Evolutionary conservation across 2,888 invertebrate species (phyloP).

Genomic region (Ommatoiulus sabulosus): DNA sequence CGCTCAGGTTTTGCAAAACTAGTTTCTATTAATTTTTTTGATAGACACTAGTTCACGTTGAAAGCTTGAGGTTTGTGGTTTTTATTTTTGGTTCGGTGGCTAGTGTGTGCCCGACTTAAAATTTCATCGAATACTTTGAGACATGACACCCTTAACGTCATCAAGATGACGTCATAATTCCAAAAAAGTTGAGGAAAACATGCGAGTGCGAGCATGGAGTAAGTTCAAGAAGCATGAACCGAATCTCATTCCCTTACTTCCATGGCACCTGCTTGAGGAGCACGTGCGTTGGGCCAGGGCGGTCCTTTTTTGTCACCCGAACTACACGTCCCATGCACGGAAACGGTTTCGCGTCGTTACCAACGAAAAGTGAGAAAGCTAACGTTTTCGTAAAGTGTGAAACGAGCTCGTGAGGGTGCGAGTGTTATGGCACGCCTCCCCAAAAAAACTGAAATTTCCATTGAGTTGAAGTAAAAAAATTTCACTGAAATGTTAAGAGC

Average conservation of each 20-base stretch:
- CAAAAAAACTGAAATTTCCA: background rate
- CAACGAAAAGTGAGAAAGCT: slow-evolving; percentile 34
- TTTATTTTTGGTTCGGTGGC: no score
- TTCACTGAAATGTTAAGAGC: background rate
- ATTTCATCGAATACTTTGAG: no score
- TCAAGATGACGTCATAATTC: no score
- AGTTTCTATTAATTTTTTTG: no score
- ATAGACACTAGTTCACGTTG: no score
- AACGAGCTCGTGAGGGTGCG: background rate
- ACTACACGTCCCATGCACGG: slow-evolving; percentile 38
- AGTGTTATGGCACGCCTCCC: background rate
- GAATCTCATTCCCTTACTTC: background rate
- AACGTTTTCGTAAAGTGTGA: slow-evolving; percentile 20
- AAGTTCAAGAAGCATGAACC: no score
- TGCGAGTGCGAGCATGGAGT: no score
- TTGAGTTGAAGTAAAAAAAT: background rate
- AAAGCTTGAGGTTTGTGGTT: no score
- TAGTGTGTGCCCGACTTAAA: no score
- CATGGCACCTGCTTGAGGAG: slow-evolving; percentile 9
- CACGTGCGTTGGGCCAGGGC: background rate
- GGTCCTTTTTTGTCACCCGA: slow-evolving; percentile 26
- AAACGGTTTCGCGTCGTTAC: slow-evolving; percentile 39
- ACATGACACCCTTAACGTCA: no score
- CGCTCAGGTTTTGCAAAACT: no score
- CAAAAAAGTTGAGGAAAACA: no score